Conservation (phyloP, 1,140 invertebrate species). For the Macrosteles quadrilineatus region DNA sequence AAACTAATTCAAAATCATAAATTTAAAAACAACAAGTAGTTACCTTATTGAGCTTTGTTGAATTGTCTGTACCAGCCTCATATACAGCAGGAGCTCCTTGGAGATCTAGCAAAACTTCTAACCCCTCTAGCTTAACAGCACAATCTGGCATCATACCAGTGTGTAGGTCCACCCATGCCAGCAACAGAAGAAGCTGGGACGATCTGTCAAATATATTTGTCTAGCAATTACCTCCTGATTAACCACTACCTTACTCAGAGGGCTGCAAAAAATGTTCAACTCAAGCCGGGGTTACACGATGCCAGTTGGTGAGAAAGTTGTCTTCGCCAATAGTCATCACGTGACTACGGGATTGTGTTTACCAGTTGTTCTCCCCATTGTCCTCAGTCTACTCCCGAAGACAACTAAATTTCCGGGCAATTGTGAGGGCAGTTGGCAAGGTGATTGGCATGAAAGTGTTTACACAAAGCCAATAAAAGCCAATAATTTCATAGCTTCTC, state of each 20-base stretch:
- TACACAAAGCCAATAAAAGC: too few species aligned
- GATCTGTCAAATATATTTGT: not conserved
- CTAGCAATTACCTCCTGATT: not conserved
- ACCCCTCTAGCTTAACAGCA: not conserved
- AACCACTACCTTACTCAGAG: not conserved
- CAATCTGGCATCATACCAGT: not conserved
- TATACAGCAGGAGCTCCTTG: not conserved
- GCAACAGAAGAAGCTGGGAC: not conserved
- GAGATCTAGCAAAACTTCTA: not conserved
- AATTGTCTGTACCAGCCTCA: not conserved
- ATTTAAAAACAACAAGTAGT: too few species aligned
- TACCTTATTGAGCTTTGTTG: not conserved
- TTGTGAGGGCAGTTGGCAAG: not conserved
- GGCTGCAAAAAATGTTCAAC: not conserved
- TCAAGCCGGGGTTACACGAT: not conserved
- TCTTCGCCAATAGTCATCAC: too few species aligned
- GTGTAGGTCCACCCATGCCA: not conserved
- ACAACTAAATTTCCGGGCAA: too few species aligned
- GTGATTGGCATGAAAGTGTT: not conserved
- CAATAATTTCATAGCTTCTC: too few species aligned
- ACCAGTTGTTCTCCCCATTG: too few species aligned
- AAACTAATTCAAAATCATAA: too few species aligned
- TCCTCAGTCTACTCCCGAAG: too few species aligned
- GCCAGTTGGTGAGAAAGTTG: not conserved
- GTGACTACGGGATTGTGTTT: not conserved